A percentile compares a stretch with the other conserved stretches of the same genome.
phyloP scores from a whole-genome alignment of 2,113 vertebrate genomes.

The Haemorhous mexicanus region DNA sequence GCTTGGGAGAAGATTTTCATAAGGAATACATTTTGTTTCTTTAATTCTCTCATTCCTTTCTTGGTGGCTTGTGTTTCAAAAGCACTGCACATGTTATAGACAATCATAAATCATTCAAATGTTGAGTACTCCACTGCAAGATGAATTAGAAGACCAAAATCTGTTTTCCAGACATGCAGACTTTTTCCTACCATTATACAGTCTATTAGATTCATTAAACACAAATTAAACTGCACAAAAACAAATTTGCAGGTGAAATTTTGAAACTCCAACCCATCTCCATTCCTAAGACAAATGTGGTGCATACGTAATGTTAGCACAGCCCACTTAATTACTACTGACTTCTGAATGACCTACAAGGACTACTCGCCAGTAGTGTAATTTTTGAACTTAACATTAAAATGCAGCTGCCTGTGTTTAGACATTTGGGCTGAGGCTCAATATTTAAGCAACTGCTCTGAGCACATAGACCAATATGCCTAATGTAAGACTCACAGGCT shows the following conservation, averaged over 20 bases:
- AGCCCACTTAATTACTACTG: not conserved
- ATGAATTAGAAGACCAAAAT: not conserved
- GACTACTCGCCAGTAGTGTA: not conserved
- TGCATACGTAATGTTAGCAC: not conserved
- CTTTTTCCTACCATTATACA: not conserved
- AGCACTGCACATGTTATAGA: not conserved
- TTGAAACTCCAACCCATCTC: not conserved
- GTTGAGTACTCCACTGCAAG: not conserved
- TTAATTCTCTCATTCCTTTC: not conserved
- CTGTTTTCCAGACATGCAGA: constrained; percentile 20
- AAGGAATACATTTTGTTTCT: not conserved
- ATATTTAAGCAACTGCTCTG: constrained; percentile 8
- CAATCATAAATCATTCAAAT: not conserved
- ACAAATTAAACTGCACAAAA: not conserved
- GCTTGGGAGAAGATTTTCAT: not conserved
- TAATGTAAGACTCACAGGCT: not conserved
- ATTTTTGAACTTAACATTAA: not conserved
- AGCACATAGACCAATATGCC: not conserved
- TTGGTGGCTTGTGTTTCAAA: not conserved
- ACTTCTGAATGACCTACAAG: not conserved
- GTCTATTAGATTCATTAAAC: constrained; percentile 33
- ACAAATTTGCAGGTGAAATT: not conserved
- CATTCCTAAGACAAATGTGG: not conserved
- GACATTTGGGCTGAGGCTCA: not conserved
- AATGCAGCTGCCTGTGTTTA: not conserved